Conservation (phyloP, 2,888 invertebrate genomes). For the Pseudococcus jackbeardsleyi region DNA sequence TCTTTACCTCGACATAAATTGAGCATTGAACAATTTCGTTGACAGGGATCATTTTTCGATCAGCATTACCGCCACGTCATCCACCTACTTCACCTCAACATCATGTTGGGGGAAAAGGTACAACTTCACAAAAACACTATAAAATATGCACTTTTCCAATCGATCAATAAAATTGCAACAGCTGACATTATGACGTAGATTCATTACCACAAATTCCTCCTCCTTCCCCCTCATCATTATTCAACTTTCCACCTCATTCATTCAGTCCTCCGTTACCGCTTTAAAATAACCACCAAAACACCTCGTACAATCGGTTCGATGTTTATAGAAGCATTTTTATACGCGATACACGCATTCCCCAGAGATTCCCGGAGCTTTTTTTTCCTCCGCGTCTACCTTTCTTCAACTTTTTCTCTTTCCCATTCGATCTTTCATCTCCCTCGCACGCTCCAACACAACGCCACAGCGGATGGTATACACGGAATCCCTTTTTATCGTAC, state of each 20-base stretch:
- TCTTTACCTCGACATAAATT: no score
- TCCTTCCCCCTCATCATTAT: neutral
- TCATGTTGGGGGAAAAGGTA: no score
- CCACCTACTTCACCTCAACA: no score
- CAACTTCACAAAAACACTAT: no score
- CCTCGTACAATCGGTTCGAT: neutral
- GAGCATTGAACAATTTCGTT: no score
- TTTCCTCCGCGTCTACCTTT: neutral
- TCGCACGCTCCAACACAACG: neutral
- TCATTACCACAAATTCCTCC: neutral
- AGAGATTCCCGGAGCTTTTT: neutral
- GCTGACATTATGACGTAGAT: neutral
- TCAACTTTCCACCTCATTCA: neutral
- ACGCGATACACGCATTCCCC: neutral
- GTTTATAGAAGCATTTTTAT: conserved; percentile 3
- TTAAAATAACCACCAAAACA: neutral
- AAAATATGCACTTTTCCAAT: no score
- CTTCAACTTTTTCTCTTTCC: neutral
- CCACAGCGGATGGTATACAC: neutral
- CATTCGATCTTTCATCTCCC: neutral
- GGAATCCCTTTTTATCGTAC: conserved; percentile 19
- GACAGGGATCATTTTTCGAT: no score
- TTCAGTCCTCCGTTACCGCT: neutral
- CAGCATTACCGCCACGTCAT: no score
- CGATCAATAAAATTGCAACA: neutral